Conservation (phyloP, 2,888 invertebrate species). For the Noctua comes region DNA sequence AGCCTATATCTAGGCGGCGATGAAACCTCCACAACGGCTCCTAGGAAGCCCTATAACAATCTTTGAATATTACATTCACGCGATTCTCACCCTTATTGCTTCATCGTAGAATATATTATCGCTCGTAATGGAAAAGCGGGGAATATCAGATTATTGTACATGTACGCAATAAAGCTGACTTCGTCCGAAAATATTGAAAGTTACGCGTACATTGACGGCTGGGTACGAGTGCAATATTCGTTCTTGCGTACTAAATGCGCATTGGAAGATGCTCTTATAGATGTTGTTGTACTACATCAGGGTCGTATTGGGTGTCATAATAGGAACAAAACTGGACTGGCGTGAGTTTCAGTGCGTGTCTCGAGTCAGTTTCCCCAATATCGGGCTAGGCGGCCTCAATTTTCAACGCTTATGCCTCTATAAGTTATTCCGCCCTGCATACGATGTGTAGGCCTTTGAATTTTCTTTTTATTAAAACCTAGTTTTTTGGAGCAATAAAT, state of each 20-base stretch:
- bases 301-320: slow-evolving; percentile 54
- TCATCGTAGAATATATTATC: slow-evolving; percentile 70
- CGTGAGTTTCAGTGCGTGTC: slow-evolving; percentile 88
- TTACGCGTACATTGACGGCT: slow-evolving; percentile 47
- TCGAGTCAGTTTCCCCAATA: slow-evolving; percentile 85
- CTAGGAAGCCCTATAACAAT: slow-evolving; percentile 82
- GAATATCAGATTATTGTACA: slow-evolving; percentile 74
- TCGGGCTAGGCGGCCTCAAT: slow-evolving; percentile 87
- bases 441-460: slow-evolving; percentile 78
- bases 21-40: slow-evolving; percentile 76
- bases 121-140: slow-evolving; percentile 62
- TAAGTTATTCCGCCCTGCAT: slow-evolving; percentile 88
- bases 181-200: slow-evolving; percentile 33
- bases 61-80: slow-evolving; percentile 62
- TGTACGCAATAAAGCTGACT: slow-evolving; percentile 67
- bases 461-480: slow-evolving; percentile 71
- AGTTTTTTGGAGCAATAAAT: slow-evolving; percentile 66
- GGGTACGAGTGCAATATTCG: neutral
- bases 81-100: slow-evolving; percentile 72
- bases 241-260: neutral
- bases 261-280: slow-evolving; percentile 19
- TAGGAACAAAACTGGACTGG: slow-evolving; percentile 79
- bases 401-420: slow-evolving; percentile 84
- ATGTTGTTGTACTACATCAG: slow-evolving; percentile 32
- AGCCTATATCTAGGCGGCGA: slow-evolving; percentile 75